Base-by-base conservation (phyloP, 2,113 vertebrate genomes). In the Craseonycteris thonglongyai region DNA sequence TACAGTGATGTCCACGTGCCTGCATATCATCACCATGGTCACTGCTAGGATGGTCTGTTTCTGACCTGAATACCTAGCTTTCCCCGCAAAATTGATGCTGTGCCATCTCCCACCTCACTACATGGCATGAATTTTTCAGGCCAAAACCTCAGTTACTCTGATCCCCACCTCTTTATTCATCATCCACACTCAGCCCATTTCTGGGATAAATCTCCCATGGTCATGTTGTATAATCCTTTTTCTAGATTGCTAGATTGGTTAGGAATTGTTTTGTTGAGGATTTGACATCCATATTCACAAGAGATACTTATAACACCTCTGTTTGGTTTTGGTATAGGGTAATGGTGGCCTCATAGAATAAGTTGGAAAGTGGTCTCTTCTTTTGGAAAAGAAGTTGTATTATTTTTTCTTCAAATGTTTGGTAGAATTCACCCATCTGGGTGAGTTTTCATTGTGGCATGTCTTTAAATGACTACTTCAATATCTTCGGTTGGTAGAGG, bases 1-100 rank as follows among this genome's bases (percentile, higher is more conserved):
- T 2, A 6, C 9, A 12, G 45, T 6, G 35, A 30, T 5, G 9
- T 1, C 7, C n/a, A 1, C 2, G 7, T 12, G 7, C n/a, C 80
- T 38, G 18, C 21, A 6, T 12, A 16, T 16, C 13, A 19, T 35
- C 75, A 9, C 58, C 30, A 0, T 8, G 14, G 26, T 45, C 19
- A 33, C 45, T 6, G 0, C 42, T 12, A 30, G 54, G 88, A n/a
- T 5, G 5, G 21, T 28, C 51, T 56, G 51, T 38, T 47, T 56
- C 51, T 51, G 85, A 0, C 7, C 10, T 3, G 35, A 71, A 30
- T 1, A 65, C 74, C 66, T 6, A 26, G 33, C 7, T 2, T 47
- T 7, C 24, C 45, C 24, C 59, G 38, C 54, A 78, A 28, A 68
- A 9, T 6, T 6, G 10, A 6, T 40, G 33, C 10, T 35, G n/a